These are phyloP conservation scores for Cotesia vestalis DNA, from an alignment of 1,140 invertebrate species.

Conservation along the genomic window DNA sequence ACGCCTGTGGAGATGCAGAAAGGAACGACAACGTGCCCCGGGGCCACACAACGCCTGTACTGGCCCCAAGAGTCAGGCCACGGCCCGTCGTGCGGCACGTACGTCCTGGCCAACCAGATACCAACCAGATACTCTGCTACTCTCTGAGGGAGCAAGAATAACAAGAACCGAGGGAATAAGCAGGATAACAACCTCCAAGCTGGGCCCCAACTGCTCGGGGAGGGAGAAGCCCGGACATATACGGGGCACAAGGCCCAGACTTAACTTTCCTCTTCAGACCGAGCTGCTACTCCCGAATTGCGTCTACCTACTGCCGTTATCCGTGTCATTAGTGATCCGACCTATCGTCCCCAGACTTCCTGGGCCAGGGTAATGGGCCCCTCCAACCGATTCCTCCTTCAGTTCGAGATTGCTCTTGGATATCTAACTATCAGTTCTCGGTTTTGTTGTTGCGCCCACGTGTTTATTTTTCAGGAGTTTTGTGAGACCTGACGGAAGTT, in stretches of 20 bases:
- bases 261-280: slow-evolving; percentile 48
- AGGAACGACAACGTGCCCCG: slow-evolving; percentile 36
- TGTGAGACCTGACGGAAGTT: neutral
- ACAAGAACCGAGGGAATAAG: neutral
- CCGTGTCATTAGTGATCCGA: slow-evolving; percentile 50
- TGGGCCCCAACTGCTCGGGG: neutral
- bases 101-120: neutral
- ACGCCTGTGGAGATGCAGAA: slow-evolving; percentile 25
- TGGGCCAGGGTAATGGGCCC: neutral
- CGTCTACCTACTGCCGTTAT: slow-evolving; percentile 37
- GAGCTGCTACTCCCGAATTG: slow-evolving; percentile 46
- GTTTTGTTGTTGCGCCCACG: neutral
- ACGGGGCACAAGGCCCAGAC: slow-evolving; percentile 29
- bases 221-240: slow-evolving; percentile 19
- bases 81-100: slow-evolving; percentile 15
- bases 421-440: slow-evolving; percentile 1
- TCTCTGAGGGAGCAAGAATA: neutral
- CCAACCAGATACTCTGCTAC: too few species aligned
- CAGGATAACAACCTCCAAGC: too few species aligned
- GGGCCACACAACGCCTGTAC: slow-evolving; percentile 29
- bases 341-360: neutral
- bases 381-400: neutral
- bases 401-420: neutral
- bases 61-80: slow-evolving; percentile 12
- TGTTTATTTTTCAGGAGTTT: neutral